phyloP scores from a whole-genome alignment of 2,113 vertebrate genomes.

The Perognathus longimembris region DNA sequence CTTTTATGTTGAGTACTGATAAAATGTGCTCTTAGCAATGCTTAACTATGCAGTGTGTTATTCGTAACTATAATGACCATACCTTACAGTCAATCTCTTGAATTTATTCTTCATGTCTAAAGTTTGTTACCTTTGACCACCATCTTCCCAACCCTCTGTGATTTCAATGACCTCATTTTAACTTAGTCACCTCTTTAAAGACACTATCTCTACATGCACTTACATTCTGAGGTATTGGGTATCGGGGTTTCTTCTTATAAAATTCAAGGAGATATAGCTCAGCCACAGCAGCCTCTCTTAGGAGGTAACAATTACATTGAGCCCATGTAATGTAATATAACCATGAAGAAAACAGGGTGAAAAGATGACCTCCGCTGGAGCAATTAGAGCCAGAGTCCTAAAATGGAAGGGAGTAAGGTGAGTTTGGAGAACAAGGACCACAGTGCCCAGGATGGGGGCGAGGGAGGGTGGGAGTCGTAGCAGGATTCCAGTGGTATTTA shows the following conservation, averaged over 20 bases:
- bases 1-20: background rate
- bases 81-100: background rate
- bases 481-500: fast-evolving
- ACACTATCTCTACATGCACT: background rate
- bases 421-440: background rate
- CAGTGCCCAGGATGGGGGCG: fast-evolving
- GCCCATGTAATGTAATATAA: background rate
- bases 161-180: background rate
- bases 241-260: background rate
- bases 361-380: background rate
- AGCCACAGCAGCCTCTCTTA: background rate
- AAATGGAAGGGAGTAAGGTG: background rate
- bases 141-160: background rate
- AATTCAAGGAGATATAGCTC: background rate
- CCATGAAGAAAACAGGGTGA: background rate
- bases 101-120: conserved; percentile 5
- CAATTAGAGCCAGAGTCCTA: background rate
- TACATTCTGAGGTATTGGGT: background rate
- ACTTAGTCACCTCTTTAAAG: background rate
- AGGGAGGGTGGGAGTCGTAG: background rate
- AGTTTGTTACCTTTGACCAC: background rate
- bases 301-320: background rate
- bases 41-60: background rate
- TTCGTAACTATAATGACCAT: background rate
- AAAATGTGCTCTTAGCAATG: background rate